These are phyloP conservation scores for Varroa destructor DNA, from an alignment of 1,140 invertebrate species.

Conservation along the genomic window DNA sequence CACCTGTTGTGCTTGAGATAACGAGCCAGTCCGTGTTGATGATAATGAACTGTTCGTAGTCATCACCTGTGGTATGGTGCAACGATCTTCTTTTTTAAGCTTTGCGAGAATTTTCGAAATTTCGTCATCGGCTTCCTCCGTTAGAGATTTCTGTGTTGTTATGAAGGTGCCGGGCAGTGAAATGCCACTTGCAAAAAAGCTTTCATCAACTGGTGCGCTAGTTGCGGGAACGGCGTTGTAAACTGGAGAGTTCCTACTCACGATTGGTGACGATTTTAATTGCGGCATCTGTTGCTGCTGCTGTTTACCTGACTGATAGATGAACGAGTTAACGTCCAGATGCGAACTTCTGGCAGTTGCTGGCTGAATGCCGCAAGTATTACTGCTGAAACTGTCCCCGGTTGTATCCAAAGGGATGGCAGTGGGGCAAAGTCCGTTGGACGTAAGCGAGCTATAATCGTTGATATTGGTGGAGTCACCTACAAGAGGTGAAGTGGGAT, in stretches of 20 bases:
- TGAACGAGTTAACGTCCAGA: constrained; percentile 5
- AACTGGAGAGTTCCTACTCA: too few species aligned
- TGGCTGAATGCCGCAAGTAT: background rate
- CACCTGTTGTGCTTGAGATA: background rate
- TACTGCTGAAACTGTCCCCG: background rate
- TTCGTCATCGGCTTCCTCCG: constrained; percentile 18
- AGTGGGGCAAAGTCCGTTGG: background rate
- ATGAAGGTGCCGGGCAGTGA: too few species aligned
- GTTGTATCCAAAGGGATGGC: background rate
- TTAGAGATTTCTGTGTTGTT: background rate
- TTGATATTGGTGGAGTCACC: background rate
- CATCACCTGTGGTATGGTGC: background rate
- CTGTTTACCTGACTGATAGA: too few species aligned
- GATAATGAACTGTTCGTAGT: background rate
- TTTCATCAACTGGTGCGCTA: background rate
- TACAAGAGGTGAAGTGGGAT: background rate
- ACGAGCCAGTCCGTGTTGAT: background rate
- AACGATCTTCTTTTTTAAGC: constrained; percentile 20
- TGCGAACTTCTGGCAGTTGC: background rate
- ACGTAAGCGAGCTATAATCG: background rate
- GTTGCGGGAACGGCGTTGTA: background rate
- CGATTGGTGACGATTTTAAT: too few species aligned
- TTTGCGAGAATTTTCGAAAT: constrained; percentile 22
- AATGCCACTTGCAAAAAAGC: background rate
- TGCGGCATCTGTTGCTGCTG: too few species aligned